Evolutionary conservation across 2,113 vertebrate genomes (phyloP).

Genomic region (Callaeas wilsoni): DNA sequence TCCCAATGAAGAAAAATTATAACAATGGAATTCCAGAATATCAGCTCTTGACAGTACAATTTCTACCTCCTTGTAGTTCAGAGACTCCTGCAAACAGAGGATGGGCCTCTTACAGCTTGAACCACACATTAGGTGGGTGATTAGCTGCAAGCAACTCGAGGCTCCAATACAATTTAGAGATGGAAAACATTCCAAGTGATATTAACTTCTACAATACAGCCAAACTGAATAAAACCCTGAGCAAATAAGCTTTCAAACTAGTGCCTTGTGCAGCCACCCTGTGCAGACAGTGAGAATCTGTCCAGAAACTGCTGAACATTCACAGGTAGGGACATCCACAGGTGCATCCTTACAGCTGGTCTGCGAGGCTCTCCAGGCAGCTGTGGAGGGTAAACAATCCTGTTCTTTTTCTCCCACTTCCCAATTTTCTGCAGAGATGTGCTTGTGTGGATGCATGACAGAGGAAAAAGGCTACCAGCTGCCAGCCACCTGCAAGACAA

Average conservation of each 20-base stretch:
- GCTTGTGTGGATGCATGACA: conserved; percentile 79
- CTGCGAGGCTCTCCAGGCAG: conserved; percentile 82
- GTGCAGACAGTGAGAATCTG: not conserved
- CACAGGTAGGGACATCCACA: not conserved
- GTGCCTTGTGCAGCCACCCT: not conserved
- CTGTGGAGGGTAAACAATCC: conserved; percentile 83
- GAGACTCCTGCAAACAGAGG: not conserved
- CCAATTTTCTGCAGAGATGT: conserved; percentile 50
- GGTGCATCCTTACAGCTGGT: conserved; percentile 80
- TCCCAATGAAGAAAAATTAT: not conserved
- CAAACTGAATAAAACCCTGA: not conserved
- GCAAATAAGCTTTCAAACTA: not conserved
- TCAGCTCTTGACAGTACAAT: not conserved
- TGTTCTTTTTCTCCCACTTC: conserved; percentile 88
- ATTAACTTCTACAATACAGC: not conserved
- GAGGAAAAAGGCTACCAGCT: conserved; percentile 20
- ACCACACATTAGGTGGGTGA: not conserved
- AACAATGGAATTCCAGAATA: not conserved
- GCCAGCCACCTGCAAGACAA: conserved; percentile 71
- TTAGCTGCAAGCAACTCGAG: not conserved
- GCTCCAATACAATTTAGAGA: not conserved
- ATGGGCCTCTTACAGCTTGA: not conserved
- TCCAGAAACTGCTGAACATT: not conserved
- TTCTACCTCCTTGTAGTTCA: not conserved
- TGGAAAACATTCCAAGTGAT: not conserved